A percentile compares a stretch with the other conserved stretches of the same genome.
Evolutionary conservation across 2,888 invertebrate species (phyloP).

Genomic region (Cheilosia vernalis): DNA sequence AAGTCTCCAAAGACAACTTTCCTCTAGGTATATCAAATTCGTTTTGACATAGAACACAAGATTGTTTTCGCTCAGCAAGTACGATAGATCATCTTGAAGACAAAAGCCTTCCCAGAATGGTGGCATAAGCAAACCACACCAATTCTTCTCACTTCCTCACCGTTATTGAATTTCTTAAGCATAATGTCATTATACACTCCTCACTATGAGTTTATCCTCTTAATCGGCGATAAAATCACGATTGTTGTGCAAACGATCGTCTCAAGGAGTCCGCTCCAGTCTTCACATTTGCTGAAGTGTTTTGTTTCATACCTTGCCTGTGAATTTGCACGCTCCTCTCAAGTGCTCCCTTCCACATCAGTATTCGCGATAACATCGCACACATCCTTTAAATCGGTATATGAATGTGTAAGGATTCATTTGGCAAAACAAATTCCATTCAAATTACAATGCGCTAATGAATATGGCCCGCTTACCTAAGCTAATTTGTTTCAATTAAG

Average conservation of each 20-base stretch:
- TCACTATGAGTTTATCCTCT: slow-evolving; percentile 39
- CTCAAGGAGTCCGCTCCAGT: slow-evolving; percentile 53
- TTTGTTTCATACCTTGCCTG: slow-evolving; percentile 83
- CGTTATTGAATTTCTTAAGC: slow-evolving; percentile 56
- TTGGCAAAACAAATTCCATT: slow-evolving; percentile 53
- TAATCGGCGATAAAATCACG: slow-evolving; percentile 65
- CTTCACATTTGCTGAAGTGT: slow-evolving; percentile 79
- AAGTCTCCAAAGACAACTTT: too few relatives aligned
- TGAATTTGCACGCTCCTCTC: slow-evolving; percentile 81
- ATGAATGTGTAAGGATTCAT: background rate
- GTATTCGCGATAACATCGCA: slow-evolving; percentile 38
- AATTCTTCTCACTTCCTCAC: slow-evolving; percentile 47
- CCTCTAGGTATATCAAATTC: too few relatives aligned
- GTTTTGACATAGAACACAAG: too few relatives aligned
- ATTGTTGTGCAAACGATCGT: slow-evolving; percentile 40
- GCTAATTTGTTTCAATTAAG: slow-evolving; percentile 72
- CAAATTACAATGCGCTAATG: slow-evolving; percentile 64
- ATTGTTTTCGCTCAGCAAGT: too few relatives aligned
- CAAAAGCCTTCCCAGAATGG: background rate
- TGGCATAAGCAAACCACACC: background rate
- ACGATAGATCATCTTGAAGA: background rate
- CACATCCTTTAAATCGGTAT: slow-evolving; percentile 29
- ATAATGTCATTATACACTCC: slow-evolving; percentile 66
- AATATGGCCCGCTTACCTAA: slow-evolving; percentile 60
- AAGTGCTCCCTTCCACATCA: slow-evolving; percentile 40